Conservation (phyloP, 1,140 invertebrate genomes). For the Batillaria attramentaria region DNA sequence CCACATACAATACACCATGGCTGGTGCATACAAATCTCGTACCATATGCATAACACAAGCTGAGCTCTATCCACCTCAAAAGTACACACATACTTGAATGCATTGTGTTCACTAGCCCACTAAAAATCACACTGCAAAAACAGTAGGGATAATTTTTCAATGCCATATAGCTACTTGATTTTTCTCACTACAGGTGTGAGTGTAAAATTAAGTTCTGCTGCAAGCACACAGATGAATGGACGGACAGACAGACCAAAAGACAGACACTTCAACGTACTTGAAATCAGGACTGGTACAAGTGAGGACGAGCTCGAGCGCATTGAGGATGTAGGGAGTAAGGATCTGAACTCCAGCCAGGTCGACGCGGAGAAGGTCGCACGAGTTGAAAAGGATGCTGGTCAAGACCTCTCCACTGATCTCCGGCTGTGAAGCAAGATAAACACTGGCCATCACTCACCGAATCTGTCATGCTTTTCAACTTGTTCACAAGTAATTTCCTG, state of each 20-base stretch:
- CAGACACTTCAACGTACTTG: slow-evolving; percentile 58
- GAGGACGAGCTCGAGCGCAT: slow-evolving; percentile 90
- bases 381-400: slow-evolving; percentile 86
- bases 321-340: slow-evolving; percentile 89
- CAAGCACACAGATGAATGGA: slow-evolving; percentile 9
- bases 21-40: too few relatives aligned
- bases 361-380: slow-evolving; percentile 80
- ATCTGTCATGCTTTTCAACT: too few relatives aligned
- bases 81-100: neutral
- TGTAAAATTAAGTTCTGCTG: too few relatives aligned
- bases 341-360: slow-evolving; percentile 95
- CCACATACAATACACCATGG: too few relatives aligned
- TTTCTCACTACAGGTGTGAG: too few relatives aligned
- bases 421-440: too few relatives aligned
- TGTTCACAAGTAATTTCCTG: too few relatives aligned
- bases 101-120: neutral
- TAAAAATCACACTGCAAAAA: neutral
- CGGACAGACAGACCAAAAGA: too few relatives aligned
- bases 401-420: slow-evolving; percentile 75
- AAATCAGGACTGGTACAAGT: slow-evolving; percentile 76
- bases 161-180: neutral
- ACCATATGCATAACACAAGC: neutral
- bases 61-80: neutral
- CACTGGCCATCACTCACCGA: too few relatives aligned
- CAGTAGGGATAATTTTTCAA: neutral